Base-by-base conservation (phyloP, 2,113 vertebrate genomes). In the Xiphophorus maculatus region DNA sequence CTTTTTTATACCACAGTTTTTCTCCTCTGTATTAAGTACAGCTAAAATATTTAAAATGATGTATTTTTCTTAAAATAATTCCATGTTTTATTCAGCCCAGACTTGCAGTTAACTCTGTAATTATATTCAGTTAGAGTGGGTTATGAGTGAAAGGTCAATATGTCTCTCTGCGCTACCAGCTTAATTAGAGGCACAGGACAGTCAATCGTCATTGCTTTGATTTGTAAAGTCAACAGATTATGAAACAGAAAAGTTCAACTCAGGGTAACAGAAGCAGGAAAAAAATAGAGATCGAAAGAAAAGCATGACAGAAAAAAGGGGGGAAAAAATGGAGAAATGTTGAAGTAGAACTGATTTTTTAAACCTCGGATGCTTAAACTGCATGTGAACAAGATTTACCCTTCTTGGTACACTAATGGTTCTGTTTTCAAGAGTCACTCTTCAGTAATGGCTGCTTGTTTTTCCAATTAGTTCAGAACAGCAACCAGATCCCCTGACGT, bases 381-480 rank as follows among this genome's bases (percentile, higher is more conserved):
- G 11, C 14, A 10, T n/a, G 40, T 42, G 54, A 32, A 58, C 51
- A 58, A 33, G 58, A 25, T 32, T 54, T 63, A 22, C 35, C 71
- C 42, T 77, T 67, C 44, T 61, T 66, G 48, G 72, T 19, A 25
- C 60, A 35, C 71, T 86, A 85, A 89, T 73, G 66, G 35, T 58
- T 77, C 69, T 77, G 69, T 77, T 79, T 87, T 76, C 72, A 85
- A 81, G 80, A 81, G 82, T 84, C 79, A 84, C 66, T 74, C 69
- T 51, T 67, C 67, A 69, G 40, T 73, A 81, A 88, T 75, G 71
- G 75, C 69, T 82, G 60, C 28, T 44, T 71, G 58, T 77, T 81
- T 77, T 77, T 58, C 72, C 90, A 85, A 86, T 91, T 79, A 70
- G 65, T 72, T 80, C 71, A 81, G 79, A 73, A 67, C 30, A 81